Evolutionary conservation across 2,888 invertebrate species (phyloP).

Genomic region (Lycophotia porphyrea): DNA sequence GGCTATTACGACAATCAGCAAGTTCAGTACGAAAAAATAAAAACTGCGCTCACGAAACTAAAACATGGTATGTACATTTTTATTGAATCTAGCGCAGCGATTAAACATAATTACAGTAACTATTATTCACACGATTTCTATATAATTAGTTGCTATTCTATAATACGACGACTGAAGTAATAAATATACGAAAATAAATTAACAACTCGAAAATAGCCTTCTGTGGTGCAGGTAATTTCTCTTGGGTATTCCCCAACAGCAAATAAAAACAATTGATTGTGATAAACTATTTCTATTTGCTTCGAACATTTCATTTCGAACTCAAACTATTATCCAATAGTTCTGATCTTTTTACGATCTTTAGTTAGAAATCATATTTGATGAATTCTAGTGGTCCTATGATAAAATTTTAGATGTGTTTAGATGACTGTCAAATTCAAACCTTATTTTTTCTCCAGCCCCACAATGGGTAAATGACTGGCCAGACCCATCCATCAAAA

Average conservation of each 20-base stretch:
- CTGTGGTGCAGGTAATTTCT: conserved; percentile 25
- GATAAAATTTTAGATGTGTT: neutral
- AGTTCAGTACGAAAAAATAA: conserved; percentile 71
- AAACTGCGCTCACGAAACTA: conserved; percentile 77
- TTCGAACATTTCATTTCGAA: neutral
- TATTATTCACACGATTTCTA: neutral
- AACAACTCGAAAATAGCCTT: neutral
- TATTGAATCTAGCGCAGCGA: conserved; percentile 6
- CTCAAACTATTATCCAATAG: neutral
- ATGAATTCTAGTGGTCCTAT: neutral
- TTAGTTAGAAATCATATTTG: neutral
- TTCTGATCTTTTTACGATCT: neutral
- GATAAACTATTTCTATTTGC: neutral
- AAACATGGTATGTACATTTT: conserved; percentile 76
- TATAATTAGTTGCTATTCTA: neutral
- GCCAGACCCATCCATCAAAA: conserved; percentile 87
- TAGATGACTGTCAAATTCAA: neutral
- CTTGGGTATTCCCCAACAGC: conserved; percentile 28
- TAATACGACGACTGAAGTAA: neutral
- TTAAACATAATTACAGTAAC: neutral
- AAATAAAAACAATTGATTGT: conserved; percentile 23
- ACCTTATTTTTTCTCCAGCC: conserved; percentile 75
- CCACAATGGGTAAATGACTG: conserved; percentile 90
- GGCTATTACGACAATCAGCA: conserved; percentile 72
- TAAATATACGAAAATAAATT: neutral